Percentiles rank a stretch among this genome's conserved stretches.
These are phyloP conservation scores for Sebastes jordani DNA, from an alignment of 2,797 vertebrate genomes.

Conservation along the genomic window DNA sequence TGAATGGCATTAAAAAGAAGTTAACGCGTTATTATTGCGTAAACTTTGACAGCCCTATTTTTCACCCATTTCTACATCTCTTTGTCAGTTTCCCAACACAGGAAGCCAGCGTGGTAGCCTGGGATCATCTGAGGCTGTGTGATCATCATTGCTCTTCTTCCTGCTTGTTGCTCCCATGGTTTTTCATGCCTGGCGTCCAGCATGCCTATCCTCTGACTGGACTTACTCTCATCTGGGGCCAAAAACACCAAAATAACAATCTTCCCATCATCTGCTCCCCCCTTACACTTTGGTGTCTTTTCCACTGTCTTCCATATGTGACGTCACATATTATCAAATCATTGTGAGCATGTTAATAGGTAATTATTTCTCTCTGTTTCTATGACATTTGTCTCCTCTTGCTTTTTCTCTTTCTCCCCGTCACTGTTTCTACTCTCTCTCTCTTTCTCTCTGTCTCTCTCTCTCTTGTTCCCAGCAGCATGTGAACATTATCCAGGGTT, in stretches of 20 bases:
- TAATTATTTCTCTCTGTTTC: slow-evolving; percentile 21
- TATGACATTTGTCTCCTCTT: slow-evolving; percentile 14
- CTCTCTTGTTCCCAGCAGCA: slow-evolving; percentile 80
- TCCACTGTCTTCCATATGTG: slow-evolving; percentile 49
- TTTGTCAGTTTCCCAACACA: slow-evolving; percentile 58
- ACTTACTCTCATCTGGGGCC: slow-evolving; percentile 79
- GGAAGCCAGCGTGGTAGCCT: slow-evolving; percentile 66
- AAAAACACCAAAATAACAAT: slow-evolving; percentile 79
- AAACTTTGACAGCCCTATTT: neutral
- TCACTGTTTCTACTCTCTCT: neutral
- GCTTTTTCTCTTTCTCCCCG: slow-evolving; percentile 2
- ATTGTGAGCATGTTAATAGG: slow-evolving; percentile 23
- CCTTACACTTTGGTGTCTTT: slow-evolving; percentile 52
- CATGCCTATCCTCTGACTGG: slow-evolving; percentile 83
- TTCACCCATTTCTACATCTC: slow-evolving; percentile 17
- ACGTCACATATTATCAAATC: slow-evolving; percentile 50
- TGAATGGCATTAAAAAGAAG: too few relatives aligned
- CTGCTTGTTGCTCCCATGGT: slow-evolving; percentile 73
- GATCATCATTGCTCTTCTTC: slow-evolving; percentile 70
- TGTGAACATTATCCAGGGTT: slow-evolving; percentile 82
- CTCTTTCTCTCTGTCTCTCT: slow-evolving; percentile 25
- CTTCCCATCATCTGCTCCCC: slow-evolving; percentile 59
- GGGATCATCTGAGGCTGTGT: slow-evolving; percentile 69
- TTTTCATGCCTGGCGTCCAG: slow-evolving; percentile 72
- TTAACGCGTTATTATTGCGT: too few relatives aligned